Base-by-base conservation (phyloP, 2,113 vertebrate genomes). In the Nothobranchius furzeri region DNA sequence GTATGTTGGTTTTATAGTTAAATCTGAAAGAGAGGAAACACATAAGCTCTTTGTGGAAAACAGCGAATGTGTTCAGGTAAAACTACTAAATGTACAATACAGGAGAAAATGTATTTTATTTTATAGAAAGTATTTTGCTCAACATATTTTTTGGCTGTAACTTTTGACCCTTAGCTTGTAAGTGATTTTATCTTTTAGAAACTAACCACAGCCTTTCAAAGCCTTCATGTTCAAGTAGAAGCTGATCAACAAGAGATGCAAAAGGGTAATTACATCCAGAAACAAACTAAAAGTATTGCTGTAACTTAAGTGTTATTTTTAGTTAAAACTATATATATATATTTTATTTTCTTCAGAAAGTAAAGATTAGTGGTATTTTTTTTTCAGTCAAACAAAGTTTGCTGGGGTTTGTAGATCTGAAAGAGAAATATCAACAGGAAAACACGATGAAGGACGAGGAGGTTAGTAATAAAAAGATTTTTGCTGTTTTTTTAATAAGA, bases 21-120 rank as follows among this genome's bases (percentile, higher is more conserved):
- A 98, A 88, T 88, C 89, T 63, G 96, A 98, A 90, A 93, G 93
- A 82, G 94, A 97, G 88, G 95, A 96, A 92, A 95, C 95, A 43
- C 94, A 93, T 43, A 90, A 91, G 46, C 76, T 95, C 11, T 93
- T 95, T n/a, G 15, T 90, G 79, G 92, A 96, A 78, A 95, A 96
- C 76, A 91, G 86, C 78, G 91, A 88, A 66, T 93, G 74, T 6
- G 50, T 96, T 76, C 94, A 98, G 93, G 96, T 97, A 91, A 93
- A 46, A 24, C 36, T 1, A 24, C 9, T 13, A 47, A 17, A 49
- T 49, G 0, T 40, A 20, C 0, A 47, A 11, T 42, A 35, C 36
- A 40, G 9, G 40, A 20, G 20, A 51, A 37, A 40, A 40, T 40
- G 15, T 11, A 3, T n/a, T 60, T 20, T 13, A 3, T 30, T 54